phyloP scores from a whole-genome alignment of 2,797 vertebrate genomes.

The Carapus acus region DNA sequence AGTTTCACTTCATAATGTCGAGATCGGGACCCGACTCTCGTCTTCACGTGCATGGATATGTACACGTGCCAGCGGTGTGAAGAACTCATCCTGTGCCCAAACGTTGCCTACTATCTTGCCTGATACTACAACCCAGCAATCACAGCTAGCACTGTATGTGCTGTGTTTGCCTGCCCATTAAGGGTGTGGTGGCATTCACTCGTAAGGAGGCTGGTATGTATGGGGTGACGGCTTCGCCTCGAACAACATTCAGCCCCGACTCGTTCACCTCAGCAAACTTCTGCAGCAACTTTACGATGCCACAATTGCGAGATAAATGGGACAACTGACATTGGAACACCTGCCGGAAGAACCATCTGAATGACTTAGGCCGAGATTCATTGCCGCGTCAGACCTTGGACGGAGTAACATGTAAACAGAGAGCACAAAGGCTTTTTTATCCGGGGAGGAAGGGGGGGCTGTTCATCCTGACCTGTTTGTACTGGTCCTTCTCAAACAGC shows the following conservation, averaged over 20 bases:
- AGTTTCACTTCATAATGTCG: conserved; percentile 46
- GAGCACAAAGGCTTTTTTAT: conserved; percentile 49
- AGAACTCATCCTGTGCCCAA: too few species aligned
- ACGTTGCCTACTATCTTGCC: too few species aligned
- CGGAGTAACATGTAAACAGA: conserved; percentile 37
- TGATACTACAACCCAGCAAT: too few species aligned
- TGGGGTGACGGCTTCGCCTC: too few species aligned
- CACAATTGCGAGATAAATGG: conserved; percentile 4
- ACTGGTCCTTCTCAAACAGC: conserved; percentile 16
- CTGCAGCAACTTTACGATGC: too few species aligned
- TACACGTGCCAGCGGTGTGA: background rate
- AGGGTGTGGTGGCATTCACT: too few species aligned
- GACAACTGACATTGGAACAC: conserved; percentile 15
- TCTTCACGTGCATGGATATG: conserved; percentile 1
- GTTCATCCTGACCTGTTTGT: conserved; percentile 24
- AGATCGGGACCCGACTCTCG: conserved; percentile 5
- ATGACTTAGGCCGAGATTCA: conserved; percentile 19
- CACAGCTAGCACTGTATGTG: too few species aligned
- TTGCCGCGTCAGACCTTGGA: conserved; percentile 25
- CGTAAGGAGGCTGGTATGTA: too few species aligned
- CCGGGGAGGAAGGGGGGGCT: conserved; percentile 19
- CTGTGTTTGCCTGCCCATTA: too few species aligned
- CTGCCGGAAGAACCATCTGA: conserved; percentile 35
- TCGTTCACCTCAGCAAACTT: too few species aligned
- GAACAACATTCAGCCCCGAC: background rate